phyloP scores from a whole-genome alignment of 2,888 invertebrate genomes.

The Tricholauxania praeusta region DNA sequence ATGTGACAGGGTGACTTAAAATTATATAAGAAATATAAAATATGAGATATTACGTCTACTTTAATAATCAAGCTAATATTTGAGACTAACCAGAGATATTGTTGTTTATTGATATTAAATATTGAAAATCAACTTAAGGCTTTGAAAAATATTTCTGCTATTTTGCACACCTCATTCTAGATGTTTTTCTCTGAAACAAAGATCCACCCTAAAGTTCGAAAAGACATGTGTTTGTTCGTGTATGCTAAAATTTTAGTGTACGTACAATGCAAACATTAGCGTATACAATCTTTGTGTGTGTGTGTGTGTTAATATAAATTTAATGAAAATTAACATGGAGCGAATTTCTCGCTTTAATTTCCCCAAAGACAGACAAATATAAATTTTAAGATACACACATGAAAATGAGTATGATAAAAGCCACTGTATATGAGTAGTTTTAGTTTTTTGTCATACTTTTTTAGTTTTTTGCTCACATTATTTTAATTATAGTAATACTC shows the following conservation, averaged over 20 bases:
- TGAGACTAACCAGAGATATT: no score
- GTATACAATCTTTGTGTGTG: not conserved
- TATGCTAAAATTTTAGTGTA: not conserved
- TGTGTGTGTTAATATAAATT: slow-evolving; percentile 15
- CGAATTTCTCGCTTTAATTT: slow-evolving; percentile 4
- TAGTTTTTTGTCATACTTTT: no score
- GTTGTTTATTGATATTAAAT: no score
- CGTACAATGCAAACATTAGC: not conserved
- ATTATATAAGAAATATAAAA: no score
- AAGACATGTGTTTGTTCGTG: slow-evolving; percentile 8
- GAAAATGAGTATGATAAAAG: no score
- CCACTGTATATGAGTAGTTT: no score
- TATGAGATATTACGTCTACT: no score
- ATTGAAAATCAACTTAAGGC: not conserved
- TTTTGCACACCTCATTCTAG: no score
- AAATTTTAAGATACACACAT: slow-evolving; percentile 2
- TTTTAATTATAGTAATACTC: no score
- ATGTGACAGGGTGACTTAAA: not conserved
- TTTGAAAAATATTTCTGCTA: slow-evolving; percentile 19
- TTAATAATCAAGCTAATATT: no score
- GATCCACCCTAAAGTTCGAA: not conserved
- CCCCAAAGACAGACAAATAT: not conserved
- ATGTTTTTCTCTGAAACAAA: no score
- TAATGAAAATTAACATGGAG: slow-evolving; percentile 8
- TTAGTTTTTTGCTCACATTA: no score